phyloP scores from a whole-genome alignment of 2,113 vertebrate genomes.

The Shinisaurus crocodilurus region DNA sequence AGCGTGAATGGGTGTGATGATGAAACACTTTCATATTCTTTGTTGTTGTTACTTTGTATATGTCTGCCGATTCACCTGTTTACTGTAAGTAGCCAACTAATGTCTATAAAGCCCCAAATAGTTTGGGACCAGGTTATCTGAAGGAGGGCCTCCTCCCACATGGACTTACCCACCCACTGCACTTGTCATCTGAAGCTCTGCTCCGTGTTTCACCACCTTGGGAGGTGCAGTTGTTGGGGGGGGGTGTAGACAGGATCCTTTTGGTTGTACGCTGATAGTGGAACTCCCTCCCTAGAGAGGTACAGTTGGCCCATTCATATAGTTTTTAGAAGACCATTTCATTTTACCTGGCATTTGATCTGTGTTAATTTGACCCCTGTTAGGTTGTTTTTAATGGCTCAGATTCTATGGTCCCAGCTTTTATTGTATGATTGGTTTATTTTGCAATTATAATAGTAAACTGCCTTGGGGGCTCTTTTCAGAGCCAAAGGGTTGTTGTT shows the following conservation, averaged over 20 bases:
- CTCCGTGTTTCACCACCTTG: no score
- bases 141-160: no score
- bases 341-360: neutral
- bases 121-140: no score
- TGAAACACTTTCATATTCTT: no score
- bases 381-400: neutral
- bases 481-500: neutral
- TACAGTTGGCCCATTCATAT: no score
- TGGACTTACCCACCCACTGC: no score
- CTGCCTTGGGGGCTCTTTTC: neutral
- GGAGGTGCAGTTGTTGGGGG: no score
- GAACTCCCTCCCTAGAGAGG: no score
- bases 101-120: neutral
- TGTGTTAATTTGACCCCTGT: neutral
- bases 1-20: neutral
- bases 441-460: neutral
- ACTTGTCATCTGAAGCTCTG: no score
- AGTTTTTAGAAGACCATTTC: neutral
- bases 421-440: neutral
- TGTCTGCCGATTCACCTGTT: neutral
- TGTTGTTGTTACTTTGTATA: neutral
- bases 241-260: no score
- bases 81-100: neutral
- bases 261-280: no score
- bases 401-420: neutral